Evolutionary conservation across 2,888 invertebrate genomes (phyloP).

Genomic region (Gibbula magus): DNA sequence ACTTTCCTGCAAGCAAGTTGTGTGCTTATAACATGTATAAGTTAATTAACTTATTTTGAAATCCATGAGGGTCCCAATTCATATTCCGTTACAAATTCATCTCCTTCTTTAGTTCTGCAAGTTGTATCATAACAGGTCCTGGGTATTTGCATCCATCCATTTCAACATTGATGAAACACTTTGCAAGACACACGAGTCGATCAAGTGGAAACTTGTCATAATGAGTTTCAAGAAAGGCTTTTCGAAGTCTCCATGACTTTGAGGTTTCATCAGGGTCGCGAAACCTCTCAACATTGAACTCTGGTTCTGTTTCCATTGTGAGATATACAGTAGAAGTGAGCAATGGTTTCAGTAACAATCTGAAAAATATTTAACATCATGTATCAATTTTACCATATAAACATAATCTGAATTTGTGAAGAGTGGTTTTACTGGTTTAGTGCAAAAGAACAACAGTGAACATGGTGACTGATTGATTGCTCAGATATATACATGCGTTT

Average conservation of each 20-base stretch:
- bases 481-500: no score
- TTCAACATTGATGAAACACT: conserved; percentile 84
- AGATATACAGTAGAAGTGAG: no score
- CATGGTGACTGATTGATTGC: no score
- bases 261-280: conserved; percentile 82
- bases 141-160: conserved; percentile 21
- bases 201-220: conserved; percentile 85
- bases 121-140: conserved; percentile 15
- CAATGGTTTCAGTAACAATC: no score
- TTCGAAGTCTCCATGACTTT: conserved; percentile 90
- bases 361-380: no score
- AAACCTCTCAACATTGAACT: conserved; percentile 23
- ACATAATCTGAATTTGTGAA: no score
- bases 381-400: no score
- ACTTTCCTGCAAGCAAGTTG: no score
- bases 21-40: no score
- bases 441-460: no score
- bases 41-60: no score
- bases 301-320: background rate
- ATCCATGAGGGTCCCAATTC: background rate
- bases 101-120: conserved; percentile 13
- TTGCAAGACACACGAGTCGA: conserved; percentile 88
- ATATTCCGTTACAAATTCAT: background rate
- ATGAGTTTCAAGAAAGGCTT: conserved; percentile 86
- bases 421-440: no score